phyloP scores from a whole-genome alignment of 2,797 vertebrate genomes.

The Sebastolobus alascanus region DNA sequence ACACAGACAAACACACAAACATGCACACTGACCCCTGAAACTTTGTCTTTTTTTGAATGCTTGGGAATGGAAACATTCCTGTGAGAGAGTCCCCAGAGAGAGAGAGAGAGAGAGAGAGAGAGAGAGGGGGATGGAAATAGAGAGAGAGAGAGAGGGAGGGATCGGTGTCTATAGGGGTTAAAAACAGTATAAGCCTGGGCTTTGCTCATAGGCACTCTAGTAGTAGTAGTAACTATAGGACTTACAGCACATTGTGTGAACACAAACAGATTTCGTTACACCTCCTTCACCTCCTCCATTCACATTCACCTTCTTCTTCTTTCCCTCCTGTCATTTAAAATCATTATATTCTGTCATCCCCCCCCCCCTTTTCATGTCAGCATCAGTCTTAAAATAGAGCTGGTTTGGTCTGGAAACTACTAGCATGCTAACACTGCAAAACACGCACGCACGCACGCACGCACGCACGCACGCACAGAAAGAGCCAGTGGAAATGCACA shows the following conservation, averaged over 20 bases:
- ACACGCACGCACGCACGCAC: constrained; percentile 22
- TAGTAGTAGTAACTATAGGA: not conserved
- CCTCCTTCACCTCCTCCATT: not conserved
- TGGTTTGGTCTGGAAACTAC: constrained; percentile 42
- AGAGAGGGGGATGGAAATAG: constrained; percentile 42
- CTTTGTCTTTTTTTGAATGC: constrained; percentile 67
- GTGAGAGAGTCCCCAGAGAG: constrained; percentile 68
- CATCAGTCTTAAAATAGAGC: constrained; percentile 56
- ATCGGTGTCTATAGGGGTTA: constrained; percentile 23
- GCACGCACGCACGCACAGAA: constrained; percentile 4
- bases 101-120: constrained; percentile 22
- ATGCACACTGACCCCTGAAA: constrained; percentile 65
- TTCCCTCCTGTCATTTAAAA: constrained; percentile 10
- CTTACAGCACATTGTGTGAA: not conserved
- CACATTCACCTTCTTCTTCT: not conserved
- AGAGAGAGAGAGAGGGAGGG: not conserved
- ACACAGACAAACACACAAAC: constrained; percentile 14
- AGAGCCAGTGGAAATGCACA: constrained; percentile 33
- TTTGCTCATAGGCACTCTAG: constrained; percentile 24
- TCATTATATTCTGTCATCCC: not conserved
- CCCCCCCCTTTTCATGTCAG: constrained; percentile 45
- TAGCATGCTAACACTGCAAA: constrained; percentile 6
- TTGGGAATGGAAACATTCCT: constrained; percentile 84
- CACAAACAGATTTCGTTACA: not conserved
- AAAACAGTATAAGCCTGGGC: constrained; percentile 3